Evolutionary conservation across 2,888 invertebrate species (phyloP), one percentile per base, ranked within the genome.

Genomic region (Mythimna loreyi): DNA sequence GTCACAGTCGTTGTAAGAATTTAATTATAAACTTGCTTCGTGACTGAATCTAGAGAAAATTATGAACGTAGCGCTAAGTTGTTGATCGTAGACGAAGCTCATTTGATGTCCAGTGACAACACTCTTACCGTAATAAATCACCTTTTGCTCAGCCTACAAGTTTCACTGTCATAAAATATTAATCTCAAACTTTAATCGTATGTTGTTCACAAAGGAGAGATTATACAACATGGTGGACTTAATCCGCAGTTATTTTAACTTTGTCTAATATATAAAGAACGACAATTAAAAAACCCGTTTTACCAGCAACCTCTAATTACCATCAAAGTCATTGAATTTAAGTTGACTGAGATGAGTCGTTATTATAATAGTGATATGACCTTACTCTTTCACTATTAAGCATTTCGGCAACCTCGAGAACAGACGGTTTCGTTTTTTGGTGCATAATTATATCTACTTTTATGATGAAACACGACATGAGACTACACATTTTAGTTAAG

Each of bases 71-170:
- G 3, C 11, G 43, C 36, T 40, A 60, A 30, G 21, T 45, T 57
- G 23, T 59, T 58, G 11, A 33, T 75, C 5, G 75, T 57, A 23
- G 23, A 21, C 23, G n/a, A 52, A 66, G 28, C 55, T 60, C 30
- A 55, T 56, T 47, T 57, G 21, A 50, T 71, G 45, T 30, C 21
- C 58, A 19, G 25, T 56, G 56, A 43, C 30, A 50, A 61, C 50
- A 57, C 47, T 70, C 61, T 76, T 61, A 61, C 57, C 6, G 58
- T 53, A 70, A 71, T 74, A 77, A 70, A 77, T 77, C 71, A 63
- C 23, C 23, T 59, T 77, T 70, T 60, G 28, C 45, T 57, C 45
- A 43, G 23, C 45, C 25, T 23, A 16, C 36, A 25, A 74, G 49
- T 78, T 78, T 72, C 59, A n/a, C 78, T 63, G 72, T 74, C 62